A percentile compares a stretch with the other conserved stretches of the same genome.
These are phyloP conservation scores for Molossus alvarezi DNA, from an alignment of 2,797 vertebrate species.

Conservation along the genomic window DNA sequence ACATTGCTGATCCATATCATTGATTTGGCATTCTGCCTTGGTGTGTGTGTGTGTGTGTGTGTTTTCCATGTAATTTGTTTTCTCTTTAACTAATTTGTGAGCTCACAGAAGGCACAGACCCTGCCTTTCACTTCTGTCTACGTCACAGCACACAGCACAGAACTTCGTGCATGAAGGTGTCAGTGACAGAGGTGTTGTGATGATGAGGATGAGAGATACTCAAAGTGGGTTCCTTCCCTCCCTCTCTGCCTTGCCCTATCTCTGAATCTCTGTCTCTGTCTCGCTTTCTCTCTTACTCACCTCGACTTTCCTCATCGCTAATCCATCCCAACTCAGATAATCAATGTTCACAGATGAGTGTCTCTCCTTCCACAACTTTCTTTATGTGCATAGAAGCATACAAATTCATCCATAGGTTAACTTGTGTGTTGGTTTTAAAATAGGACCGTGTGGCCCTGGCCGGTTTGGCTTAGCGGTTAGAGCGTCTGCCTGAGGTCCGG, in stretches of 20 bases:
- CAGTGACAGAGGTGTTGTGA: background rate
- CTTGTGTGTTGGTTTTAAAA: background rate
- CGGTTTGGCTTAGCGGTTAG: too few relatives aligned
- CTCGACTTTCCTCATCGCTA: background rate
- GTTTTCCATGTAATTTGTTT: background rate
- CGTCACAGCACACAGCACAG: background rate
- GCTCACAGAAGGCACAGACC: background rate
- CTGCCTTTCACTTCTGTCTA: background rate
- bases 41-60: background rate
- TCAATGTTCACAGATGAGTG: background rate
- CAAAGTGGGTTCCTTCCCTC: background rate
- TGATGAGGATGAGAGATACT: background rate
- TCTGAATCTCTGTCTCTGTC: background rate
- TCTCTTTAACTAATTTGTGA: background rate
- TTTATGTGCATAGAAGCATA: background rate
- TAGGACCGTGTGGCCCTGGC: background rate
- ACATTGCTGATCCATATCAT: fast-evolving
- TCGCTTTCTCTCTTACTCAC: background rate
- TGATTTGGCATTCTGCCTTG: background rate
- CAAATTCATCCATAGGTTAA: background rate
- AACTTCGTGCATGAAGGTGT: background rate
- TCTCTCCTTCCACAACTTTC: background rate
- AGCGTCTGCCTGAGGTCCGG: too few relatives aligned
- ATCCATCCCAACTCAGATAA: background rate
- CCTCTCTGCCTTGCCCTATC: too few relatives aligned